A percentile compares a stretch with the other conserved stretches of the same genome.
Conservation (phyloP, 2,113 vertebrate genomes). For the Corvus moneduloides region DNA sequence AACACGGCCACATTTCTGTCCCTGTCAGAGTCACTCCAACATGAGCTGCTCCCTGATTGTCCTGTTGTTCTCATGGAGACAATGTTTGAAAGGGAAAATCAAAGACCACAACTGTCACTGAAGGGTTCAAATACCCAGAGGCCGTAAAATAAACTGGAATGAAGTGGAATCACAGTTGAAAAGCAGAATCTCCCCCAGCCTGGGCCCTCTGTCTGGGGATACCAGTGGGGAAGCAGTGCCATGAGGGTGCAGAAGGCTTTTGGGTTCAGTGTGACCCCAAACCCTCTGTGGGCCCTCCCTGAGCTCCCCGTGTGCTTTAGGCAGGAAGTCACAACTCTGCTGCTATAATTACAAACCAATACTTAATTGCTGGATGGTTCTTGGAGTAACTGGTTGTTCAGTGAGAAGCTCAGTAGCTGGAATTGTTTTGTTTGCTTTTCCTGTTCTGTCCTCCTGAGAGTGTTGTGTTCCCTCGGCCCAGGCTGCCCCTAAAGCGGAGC, state of each 20-base stretch:
- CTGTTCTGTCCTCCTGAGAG: background rate
- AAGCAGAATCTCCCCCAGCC: background rate
- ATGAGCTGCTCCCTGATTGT: background rate
- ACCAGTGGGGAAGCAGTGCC: background rate
- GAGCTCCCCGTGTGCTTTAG: fast-evolving
- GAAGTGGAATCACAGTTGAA: background rate
- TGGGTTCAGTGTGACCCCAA: background rate
- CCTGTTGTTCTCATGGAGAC: background rate
- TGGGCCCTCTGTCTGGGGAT: background rate
- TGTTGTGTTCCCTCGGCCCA: background rate
- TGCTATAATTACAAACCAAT: background rate
- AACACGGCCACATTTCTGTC: background rate
- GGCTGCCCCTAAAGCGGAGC: conserved; percentile 82
- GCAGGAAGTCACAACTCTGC: background rate
- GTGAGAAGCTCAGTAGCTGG: background rate
- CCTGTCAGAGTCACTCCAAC: background rate
- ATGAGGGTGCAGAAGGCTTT: background rate
- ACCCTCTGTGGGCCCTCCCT: background rate
- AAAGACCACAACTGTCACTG: background rate
- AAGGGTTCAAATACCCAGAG: background rate
- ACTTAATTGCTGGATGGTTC: background rate
- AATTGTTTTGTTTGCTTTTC: fast-evolving
- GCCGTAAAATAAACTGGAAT: background rate
- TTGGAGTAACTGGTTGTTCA: background rate
- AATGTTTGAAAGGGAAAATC: background rate